phyloP scores from a whole-genome alignment of 37 sponge, comb jelly and placozoan species.

The Corticium candelabrum region DNA sequence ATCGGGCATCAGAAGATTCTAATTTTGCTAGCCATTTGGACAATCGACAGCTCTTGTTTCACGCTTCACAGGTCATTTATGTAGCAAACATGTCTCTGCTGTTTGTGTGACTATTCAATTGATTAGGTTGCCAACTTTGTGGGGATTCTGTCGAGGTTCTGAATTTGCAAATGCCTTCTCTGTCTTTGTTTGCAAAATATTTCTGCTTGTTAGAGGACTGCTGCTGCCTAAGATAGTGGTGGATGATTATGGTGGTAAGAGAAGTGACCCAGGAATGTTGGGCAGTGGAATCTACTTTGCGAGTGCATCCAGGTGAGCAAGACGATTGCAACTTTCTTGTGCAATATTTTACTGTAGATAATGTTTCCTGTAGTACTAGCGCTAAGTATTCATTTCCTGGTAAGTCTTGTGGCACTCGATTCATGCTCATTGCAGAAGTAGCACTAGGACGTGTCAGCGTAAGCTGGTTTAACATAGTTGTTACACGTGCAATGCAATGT shows the following conservation, averaged over 20 bases:
- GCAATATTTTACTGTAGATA: neutral
- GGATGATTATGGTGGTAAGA: slow-evolving; percentile 74
- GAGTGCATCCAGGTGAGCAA: slow-evolving; percentile 55
- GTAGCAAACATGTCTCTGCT: neutral
- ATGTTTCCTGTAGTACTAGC: slow-evolving; percentile 13
- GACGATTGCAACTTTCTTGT: neutral
- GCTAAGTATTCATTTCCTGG: slow-evolving; percentile 67
- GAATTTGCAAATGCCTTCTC: neutral
- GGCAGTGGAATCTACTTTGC: slow-evolving; percentile 97
- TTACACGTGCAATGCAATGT: neutral
- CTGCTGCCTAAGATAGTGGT: slow-evolving; percentile 91
- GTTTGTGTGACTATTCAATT: neutral
- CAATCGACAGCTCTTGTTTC: slow-evolving; percentile 77
- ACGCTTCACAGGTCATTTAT: slow-evolving; percentile 47
- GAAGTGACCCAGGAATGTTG: slow-evolving; percentile 87
- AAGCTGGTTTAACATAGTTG: slow-evolving; percentile 1
- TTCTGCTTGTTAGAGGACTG: slow-evolving; percentile 64
- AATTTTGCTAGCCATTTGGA: slow-evolving; percentile 54
- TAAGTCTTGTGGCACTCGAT: slow-evolving; percentile 27
- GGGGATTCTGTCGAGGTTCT: slow-evolving; percentile 75
- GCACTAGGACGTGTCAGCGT: slow-evolving; percentile 75
- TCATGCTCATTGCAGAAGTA: slow-evolving; percentile 83
- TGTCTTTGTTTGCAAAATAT: neutral
- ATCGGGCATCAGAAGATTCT: slow-evolving; percentile 62
- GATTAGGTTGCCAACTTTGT: slow-evolving; percentile 55